phyloP scores from a whole-genome alignment of 2,113 vertebrate species.

The Pungitius pungitius region DNA sequence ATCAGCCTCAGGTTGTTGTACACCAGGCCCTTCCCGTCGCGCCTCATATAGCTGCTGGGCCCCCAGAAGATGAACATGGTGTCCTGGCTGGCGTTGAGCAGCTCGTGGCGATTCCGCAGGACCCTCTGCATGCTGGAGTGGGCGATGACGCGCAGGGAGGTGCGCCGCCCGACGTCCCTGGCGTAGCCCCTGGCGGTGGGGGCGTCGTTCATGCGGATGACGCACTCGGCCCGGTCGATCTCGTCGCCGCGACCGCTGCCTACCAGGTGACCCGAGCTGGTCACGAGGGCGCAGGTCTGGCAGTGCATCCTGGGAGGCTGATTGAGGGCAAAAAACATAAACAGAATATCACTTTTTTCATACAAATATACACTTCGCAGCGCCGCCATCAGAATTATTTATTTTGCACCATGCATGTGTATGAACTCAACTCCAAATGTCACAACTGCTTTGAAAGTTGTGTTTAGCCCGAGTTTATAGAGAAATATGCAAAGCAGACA shows the following conservation, averaged over 20 bases:
- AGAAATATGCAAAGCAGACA: constrained; percentile 57
- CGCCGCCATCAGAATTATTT: constrained; percentile 15
- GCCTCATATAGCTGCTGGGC: constrained; percentile 96
- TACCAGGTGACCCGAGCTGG: constrained; percentile 94
- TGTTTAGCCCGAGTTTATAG: constrained; percentile 36
- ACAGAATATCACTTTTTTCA: not conserved
- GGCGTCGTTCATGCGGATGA: constrained; percentile 98
- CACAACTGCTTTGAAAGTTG: constrained; percentile 44
- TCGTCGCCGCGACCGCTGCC: constrained; percentile 84
- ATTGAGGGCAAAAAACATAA: not conserved
- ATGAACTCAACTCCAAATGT: constrained; percentile 15
- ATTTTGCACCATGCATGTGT: constrained; percentile 20
- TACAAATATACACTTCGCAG: not conserved
- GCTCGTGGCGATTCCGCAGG: constrained; percentile 88
- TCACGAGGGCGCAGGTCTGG: constrained; percentile 90
- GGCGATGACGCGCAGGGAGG: constrained; percentile 93
- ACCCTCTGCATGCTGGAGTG: constrained; percentile 98
- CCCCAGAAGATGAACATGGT: constrained; percentile 98
- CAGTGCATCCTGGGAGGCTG: constrained; percentile 97
- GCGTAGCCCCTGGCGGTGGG: constrained; percentile 85
- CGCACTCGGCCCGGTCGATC: constrained; percentile 91
- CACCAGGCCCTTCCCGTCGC: constrained; percentile 93
- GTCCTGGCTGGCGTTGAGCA: constrained; percentile 93
- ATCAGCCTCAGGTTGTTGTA: constrained; percentile 97
- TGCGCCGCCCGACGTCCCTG: constrained; percentile 89